Percentiles rank a stretch among this genome's conserved stretches.
Evolutionary conservation across 2,888 invertebrate species (phyloP).

Genomic region (Proisotoma minuta): DNA sequence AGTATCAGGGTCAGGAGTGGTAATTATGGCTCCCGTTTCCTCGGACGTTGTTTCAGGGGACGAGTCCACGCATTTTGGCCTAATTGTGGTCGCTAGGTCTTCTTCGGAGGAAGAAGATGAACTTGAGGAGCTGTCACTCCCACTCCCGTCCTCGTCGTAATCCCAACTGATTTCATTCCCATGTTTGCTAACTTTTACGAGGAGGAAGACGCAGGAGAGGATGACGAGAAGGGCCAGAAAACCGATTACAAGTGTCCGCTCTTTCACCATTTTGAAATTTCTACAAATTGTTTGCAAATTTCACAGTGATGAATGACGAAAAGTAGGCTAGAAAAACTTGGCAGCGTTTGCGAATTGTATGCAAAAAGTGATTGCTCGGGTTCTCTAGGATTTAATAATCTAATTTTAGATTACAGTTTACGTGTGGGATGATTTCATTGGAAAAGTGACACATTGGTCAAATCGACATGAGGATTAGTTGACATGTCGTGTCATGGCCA

Average conservation of each 20-base stretch:
- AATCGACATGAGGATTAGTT: no score
- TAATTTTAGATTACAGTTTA: background rate
- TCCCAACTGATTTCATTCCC: slow-evolving; percentile 54
- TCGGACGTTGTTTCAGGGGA: slow-evolving; percentile 10
- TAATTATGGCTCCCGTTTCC: slow-evolving; percentile 25
- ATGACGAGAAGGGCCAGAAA: slow-evolving; percentile 39
- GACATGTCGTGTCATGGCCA: background rate
- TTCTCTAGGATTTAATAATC: background rate
- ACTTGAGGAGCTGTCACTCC: no score
- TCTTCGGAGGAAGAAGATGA: slow-evolving; percentile 67
- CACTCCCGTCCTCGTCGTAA: slow-evolving; percentile 53
- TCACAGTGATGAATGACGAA: background rate
- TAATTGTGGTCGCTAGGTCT: slow-evolving; percentile 50
- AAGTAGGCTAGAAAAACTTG: no score
- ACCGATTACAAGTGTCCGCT: slow-evolving; percentile 42
- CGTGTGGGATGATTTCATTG: no score
- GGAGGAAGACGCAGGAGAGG: slow-evolving; percentile 39
- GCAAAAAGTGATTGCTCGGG: background rate
- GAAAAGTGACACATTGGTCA: no score
- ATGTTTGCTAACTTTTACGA: slow-evolving; percentile 38
- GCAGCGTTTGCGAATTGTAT: no score
- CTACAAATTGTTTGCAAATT: background rate
- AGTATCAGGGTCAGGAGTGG: slow-evolving; percentile 24
- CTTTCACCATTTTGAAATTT: slow-evolving; percentile 21
- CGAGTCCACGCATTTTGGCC: slow-evolving; percentile 31